A percentile compares a stretch with the other conserved stretches of the same genome.
These are phyloP conservation scores for Bimastos eiseni DNA, from an alignment of 2,888 invertebrate genomes.

Conservation along the genomic window DNA sequence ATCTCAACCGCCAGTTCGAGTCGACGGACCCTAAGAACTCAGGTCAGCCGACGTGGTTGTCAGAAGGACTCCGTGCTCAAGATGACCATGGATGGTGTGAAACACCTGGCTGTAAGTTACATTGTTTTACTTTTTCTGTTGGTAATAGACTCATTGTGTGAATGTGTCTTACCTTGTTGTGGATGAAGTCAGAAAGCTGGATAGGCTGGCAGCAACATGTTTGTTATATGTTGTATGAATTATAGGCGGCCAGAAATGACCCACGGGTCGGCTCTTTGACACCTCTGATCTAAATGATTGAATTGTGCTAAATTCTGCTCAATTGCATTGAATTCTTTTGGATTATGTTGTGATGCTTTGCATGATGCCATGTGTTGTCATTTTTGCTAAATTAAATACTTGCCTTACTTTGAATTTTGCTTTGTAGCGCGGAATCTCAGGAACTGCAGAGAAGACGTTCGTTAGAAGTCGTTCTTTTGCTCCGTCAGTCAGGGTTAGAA, in stretches of 20 bases:
- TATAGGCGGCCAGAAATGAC: too few relatives aligned
- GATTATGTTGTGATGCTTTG: too few relatives aligned
- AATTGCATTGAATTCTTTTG: too few relatives aligned
- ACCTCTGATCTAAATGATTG: too few relatives aligned
- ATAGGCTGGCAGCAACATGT: too few relatives aligned
- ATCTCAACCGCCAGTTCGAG: conserved; percentile 41
- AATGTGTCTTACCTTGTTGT: not conserved
- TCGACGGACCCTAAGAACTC: conserved; percentile 57
- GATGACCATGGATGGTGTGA: conserved; percentile 77
- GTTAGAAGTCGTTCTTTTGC: conserved; percentile 28
- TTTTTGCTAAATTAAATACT: not conserved
- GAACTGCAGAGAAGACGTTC: not conserved
- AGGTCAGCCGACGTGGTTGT: conserved; percentile 21
- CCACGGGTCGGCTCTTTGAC: too few relatives aligned
- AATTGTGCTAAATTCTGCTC: too few relatives aligned
- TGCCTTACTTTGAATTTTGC: not conserved
- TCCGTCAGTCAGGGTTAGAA: conserved; percentile 20
- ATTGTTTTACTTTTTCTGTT: not conserved
- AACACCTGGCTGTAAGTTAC: conserved; percentile 35
- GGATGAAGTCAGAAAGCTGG: too few relatives aligned
- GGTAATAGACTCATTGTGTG: not conserved
- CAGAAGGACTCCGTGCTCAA: conserved; percentile 75
- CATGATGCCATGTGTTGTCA: too few relatives aligned
- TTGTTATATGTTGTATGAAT: too few relatives aligned
- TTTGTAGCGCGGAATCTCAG: not conserved